Percentiles rank a stretch among this genome's conserved stretches.
phyloP scores from a whole-genome alignment of 1,140 invertebrate genomes.

The Tetragnatha versicolor region DNA sequence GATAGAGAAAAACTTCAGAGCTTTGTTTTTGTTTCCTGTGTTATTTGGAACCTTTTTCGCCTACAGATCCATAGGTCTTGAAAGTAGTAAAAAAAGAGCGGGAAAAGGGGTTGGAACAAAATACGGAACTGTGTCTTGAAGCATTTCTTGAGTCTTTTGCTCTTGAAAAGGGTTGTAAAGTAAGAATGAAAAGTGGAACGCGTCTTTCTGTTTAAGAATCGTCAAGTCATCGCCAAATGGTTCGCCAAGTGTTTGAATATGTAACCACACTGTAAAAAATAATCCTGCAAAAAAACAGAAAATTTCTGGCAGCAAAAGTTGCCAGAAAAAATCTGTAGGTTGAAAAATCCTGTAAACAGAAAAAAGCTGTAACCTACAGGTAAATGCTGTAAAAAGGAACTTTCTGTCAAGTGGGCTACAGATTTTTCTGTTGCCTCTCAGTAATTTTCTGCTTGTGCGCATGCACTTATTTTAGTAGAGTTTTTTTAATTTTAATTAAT shows the following conservation, averaged over 20 bases:
- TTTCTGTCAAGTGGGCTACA: too few relatives aligned
- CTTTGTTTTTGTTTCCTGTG: conserved; percentile 34
- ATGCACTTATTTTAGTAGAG: too few relatives aligned
- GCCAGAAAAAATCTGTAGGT: too few relatives aligned
- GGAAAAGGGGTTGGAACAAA: not conserved
- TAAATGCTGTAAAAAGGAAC: too few relatives aligned
- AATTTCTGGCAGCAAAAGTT: too few relatives aligned
- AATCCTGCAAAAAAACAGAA: too few relatives aligned
- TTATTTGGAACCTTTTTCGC: conserved; percentile 27
- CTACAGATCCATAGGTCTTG: conserved; percentile 11
- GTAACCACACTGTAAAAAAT: too few relatives aligned
- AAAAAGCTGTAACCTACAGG: too few relatives aligned
- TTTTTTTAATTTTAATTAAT: too few relatives aligned
- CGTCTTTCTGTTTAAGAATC: not conserved
- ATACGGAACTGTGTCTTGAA: conserved; percentile 30
- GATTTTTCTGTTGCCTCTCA: too few relatives aligned
- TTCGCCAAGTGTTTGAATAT: conserved; percentile 8
- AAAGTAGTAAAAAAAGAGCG: not conserved
- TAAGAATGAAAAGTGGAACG: conserved; percentile 17
- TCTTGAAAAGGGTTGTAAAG: conserved; percentile 46
- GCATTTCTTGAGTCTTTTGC: conserved; percentile 44
- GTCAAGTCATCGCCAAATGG: not conserved
- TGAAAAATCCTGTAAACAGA: too few relatives aligned
- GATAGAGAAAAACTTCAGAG: not conserved
- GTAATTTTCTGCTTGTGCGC: too few relatives aligned